Conservation (phyloP, 2,888 invertebrate species). For the Drosophila stalkeri region DNA sequence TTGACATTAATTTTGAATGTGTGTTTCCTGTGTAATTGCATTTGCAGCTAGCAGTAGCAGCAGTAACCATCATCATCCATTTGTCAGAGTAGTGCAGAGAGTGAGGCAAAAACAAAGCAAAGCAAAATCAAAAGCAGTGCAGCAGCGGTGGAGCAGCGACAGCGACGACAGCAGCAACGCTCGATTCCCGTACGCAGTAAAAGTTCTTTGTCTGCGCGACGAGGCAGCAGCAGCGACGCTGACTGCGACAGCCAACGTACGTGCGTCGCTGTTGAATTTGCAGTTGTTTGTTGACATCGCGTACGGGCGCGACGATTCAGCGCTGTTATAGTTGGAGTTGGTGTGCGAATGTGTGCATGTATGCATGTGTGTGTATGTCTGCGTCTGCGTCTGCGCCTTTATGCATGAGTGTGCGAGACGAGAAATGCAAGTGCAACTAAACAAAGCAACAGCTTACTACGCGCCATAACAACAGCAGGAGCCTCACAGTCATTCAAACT, state of each 20-base stretch:
- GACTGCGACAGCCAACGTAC: constrained; percentile 15
- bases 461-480: constrained; percentile 57
- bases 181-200: constrained; percentile 53
- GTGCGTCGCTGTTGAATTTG: constrained; percentile 49
- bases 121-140: constrained; percentile 15
- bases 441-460: constrained; percentile 64
- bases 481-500: constrained; percentile 63
- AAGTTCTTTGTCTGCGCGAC: constrained; percentile 57
- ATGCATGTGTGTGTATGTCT: background rate
- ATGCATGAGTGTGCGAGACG: constrained; percentile 16
- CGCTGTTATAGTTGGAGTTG: constrained; percentile 52
- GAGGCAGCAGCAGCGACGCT: constrained; percentile 34
- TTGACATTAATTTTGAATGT: constrained; percentile 31
- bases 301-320: constrained; percentile 23
- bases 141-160: background rate
- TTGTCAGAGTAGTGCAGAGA: background rate
- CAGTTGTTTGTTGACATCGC: constrained; percentile 53
- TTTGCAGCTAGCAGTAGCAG: constrained; percentile 28
- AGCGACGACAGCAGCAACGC: constrained; percentile 26
- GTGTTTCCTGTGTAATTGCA: constrained; percentile 45
- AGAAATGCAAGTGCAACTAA: constrained; percentile 64
- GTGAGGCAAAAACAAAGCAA: constrained; percentile 32
- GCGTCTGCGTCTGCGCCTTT: background rate
- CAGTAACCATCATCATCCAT: constrained; percentile 3
- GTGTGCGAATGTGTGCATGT: constrained; percentile 21